These are phyloP conservation scores for Sebastes hubbsi DNA, from an alignment of 2,797 vertebrate species.

Conservation along the genomic window DNA sequence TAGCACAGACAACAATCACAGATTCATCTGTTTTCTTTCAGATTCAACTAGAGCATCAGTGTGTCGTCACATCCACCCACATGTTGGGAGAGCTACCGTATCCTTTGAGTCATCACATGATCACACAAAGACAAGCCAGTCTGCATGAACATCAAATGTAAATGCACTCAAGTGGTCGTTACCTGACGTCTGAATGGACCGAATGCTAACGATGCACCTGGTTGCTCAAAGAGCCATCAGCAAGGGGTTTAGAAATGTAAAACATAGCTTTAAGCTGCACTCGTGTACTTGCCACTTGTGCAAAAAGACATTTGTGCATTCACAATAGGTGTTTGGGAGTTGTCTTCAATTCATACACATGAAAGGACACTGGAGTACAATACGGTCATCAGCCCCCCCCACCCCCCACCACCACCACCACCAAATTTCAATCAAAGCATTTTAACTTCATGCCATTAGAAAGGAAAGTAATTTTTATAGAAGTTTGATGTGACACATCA, in stretches of 20 bases:
- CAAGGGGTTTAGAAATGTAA: slow-evolving; percentile 46
- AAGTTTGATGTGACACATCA: too few species aligned
- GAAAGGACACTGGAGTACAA: not conserved
- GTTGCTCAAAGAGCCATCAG: slow-evolving; percentile 15
- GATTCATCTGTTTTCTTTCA: slow-evolving; percentile 28
- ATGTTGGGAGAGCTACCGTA: not conserved
- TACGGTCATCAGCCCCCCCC: too few species aligned
- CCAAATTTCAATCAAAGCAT: not conserved
- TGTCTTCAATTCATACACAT: slow-evolving; percentile 1
- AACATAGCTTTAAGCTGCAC: not conserved
- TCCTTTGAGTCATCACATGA: slow-evolving; percentile 11
- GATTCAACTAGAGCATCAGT: slow-evolving; percentile 18
- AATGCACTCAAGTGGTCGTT: slow-evolving; percentile 52
- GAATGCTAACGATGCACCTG: slow-evolving; percentile 40
- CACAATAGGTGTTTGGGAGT: slow-evolving; percentile 11
- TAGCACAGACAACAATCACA: not conserved
- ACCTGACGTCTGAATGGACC: slow-evolving; percentile 28
- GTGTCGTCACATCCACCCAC: not conserved
- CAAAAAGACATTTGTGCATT: not conserved
- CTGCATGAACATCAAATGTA: slow-evolving; percentile 39
- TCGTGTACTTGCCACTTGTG: slow-evolving; percentile 3
- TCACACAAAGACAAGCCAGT: slow-evolving; percentile 18
- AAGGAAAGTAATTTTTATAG: not conserved
- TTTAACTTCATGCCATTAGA: too few species aligned
- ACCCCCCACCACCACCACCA: too few species aligned